phyloP scores from a whole-genome alignment of 2,888 invertebrate genomes.

The Metacarcinus magister region DNA sequence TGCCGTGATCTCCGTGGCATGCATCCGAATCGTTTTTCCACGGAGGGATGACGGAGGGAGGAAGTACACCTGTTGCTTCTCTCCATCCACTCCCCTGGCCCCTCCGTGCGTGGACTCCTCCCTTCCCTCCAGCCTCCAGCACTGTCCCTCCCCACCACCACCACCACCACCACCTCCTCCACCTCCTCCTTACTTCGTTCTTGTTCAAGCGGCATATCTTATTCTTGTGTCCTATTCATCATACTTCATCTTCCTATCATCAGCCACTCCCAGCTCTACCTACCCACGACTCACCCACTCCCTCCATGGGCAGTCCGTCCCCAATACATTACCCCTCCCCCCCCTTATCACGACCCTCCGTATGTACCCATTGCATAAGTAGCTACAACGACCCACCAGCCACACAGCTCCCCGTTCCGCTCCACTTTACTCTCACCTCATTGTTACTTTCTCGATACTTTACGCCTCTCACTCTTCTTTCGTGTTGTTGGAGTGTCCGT shows the following conservation, averaged over 20 bases:
- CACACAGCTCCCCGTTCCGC: neutral
- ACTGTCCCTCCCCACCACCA: neutral
- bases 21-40: slow-evolving; percentile 42
- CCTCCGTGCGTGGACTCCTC: slow-evolving; percentile 12
- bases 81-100: neutral
- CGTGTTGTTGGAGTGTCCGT: neutral
- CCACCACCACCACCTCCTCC: neutral
- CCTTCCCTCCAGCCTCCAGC: slow-evolving; percentile 46
- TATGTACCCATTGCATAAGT: neutral
- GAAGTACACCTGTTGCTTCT: slow-evolving; percentile 27
- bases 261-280: neutral
- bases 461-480: neutral
- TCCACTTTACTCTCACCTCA: neutral
- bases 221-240: neutral
- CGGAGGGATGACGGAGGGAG: slow-evolving; percentile 32
- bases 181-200: neutral
- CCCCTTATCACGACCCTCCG: neutral
- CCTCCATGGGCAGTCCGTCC: neutral
- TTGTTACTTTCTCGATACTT: neutral
- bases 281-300: neutral
- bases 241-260: neutral
- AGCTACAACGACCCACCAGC: neutral
- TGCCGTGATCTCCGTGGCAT: neutral
- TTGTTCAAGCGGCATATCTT: neutral
- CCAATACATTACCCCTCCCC: neutral